Evolutionary conservation across 1,140 invertebrate species (phyloP), one percentile per base, ranked within the genome.

Genomic region (Pseudoatta argentina): DNA sequence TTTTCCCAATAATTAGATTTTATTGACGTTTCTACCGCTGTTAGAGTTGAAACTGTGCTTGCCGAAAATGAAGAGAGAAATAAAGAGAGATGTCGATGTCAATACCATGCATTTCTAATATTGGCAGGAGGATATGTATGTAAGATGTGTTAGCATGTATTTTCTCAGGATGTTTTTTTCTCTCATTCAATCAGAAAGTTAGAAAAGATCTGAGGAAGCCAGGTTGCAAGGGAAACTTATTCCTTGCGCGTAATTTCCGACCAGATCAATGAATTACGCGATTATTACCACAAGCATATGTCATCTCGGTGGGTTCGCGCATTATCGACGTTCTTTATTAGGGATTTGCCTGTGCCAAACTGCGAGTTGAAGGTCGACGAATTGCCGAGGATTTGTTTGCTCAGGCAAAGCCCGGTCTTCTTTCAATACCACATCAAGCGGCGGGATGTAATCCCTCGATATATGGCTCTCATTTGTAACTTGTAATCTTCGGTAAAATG

Each of bases 391-490:
- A 61, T 39, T 86, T 91, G 77, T 91, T 91, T 91, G 63, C 55
- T 85, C 89, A 91, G 89, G 89, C 48, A 87, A 39, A 27, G 66
- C 51, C 59, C 67, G 87, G 73, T 86, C 89, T 85, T 83, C 78
- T 92, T 91, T 91, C 88, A 86, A 85, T 88, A 81, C 66, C 30
- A 63, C 59, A 89, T 82, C 76, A 82, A 78, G 75, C 71, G 66
- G 69, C 71, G 63, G 78, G 66, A 87, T 87, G 66, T 93, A 93
- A 93, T 93, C 93, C 93, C 73, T 81, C 87, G 67, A 93, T 93
- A 93, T 93, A 93, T 93, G 87, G 91, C 83, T 18, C 91, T 93
- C 91, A 90, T 93, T 93, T 93, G 89, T 93, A 93, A 91, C 88
- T 88, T 91, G 92, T 93, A 92, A 93, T 93, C 92, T 93, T 86